These are phyloP conservation scores for Hipposideros larvatus DNA, from an alignment of 2,797 vertebrate species.

Conservation along the genomic window DNA sequence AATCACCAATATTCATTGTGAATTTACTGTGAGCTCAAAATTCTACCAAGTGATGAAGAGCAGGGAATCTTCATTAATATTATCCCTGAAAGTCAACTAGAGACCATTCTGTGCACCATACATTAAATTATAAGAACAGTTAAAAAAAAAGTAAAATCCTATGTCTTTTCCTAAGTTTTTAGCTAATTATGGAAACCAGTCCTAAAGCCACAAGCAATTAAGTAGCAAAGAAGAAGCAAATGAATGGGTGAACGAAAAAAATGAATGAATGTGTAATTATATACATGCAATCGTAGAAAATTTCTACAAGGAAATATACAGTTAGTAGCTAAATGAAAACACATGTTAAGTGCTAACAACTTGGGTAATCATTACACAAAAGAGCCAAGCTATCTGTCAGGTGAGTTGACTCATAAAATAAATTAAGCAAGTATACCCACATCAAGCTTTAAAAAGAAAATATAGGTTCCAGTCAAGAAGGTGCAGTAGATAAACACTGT, in stretches of 20 bases:
- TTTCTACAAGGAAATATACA: background rate
- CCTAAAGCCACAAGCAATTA: background rate
- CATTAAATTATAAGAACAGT: background rate
- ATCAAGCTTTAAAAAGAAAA: background rate
- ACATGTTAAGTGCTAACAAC: background rate
- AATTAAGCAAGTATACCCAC: background rate
- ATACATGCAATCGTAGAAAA: background rate
- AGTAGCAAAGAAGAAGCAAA: background rate
- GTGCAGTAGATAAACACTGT: too few species aligned
- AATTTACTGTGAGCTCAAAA: background rate
- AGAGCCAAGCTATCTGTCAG: background rate
- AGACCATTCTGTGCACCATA: background rate
- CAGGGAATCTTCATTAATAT: background rate
- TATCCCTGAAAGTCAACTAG: background rate
- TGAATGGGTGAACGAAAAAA: background rate
- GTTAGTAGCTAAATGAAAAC: background rate
- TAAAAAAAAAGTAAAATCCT: background rate
- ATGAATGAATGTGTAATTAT: background rate
- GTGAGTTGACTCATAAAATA: background rate
- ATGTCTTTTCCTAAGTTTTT: background rate
- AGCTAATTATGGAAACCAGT: constrained; percentile 8
- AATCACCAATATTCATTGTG: background rate
- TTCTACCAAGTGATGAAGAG: background rate
- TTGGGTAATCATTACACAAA: background rate
- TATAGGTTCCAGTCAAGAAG: too few species aligned